Base-by-base conservation (phyloP, 2,888 invertebrate genomes). In the Epiblema foenella region DNA sequence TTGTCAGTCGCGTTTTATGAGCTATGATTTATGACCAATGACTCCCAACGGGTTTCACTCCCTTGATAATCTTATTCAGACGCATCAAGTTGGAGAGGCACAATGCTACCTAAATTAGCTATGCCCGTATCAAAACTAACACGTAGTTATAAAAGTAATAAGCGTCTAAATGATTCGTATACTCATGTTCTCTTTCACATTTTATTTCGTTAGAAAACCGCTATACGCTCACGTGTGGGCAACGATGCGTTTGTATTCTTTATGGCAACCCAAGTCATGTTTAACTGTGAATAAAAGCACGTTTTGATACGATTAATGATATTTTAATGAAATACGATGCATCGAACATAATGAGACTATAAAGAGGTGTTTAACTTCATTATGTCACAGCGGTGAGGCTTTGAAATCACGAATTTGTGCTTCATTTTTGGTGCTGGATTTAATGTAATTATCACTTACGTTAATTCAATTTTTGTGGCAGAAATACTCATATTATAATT, bases 31-130 rank as follows among this genome's bases (percentile, higher is more conserved):
- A 93, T 93, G 93, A 93, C 86, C 89, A 85, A 88, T 90, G 93
- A 91, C 92, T 93, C 91, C 93, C 93, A 92, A 93, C 92, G 91
- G 93, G 90, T 88, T 92, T 85, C 88, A 82, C 84, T 82, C 83
- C 84, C 85, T 80, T 90, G 92, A 90, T 93, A 93, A 93, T 93
- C 91, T 92, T 87, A 92, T 91, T 93, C 90, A 91, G 84, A 84
- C 86, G 84, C 85, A 81, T 86, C 87, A 76, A 89, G 90, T 89
- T 90, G 88, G 90, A 88, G 85, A 86, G 84, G 86, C 85, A 93
- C 93, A 93, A 93, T 93, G 93, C 93, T 93, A 93, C 93, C 87
- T 93, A 93, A 93, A 93, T 93, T 93, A 93, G 93, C 90, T 90
- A 86, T 83, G 86, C 89, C 85, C 85, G 85, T 88, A 88, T 86